Conservation (phyloP, 2,113 vertebrate genomes). For the Turdus rufiventris region DNA sequence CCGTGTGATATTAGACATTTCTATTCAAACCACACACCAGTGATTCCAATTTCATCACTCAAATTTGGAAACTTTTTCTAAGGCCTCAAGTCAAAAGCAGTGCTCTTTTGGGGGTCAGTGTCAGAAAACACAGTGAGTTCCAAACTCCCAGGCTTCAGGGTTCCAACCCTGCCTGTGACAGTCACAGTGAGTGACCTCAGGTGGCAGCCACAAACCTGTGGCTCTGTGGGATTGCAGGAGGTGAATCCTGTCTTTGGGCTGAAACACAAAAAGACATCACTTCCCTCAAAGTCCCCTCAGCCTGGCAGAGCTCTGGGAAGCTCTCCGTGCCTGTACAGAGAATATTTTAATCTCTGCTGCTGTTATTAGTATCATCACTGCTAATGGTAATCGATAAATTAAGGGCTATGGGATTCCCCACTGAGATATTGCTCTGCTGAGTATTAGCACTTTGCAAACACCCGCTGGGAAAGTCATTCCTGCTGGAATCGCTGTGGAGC, state of each 20-base stretch:
- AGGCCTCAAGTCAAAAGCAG: too few species aligned
- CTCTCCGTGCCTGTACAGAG: neutral
- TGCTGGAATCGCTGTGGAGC: neutral
- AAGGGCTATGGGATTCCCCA: neutral
- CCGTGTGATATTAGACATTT: too few species aligned
- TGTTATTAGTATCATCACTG: neutral
- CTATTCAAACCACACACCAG: too few species aligned
- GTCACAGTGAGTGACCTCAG: neutral
- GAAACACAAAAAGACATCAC: neutral
- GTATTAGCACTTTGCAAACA: neutral
- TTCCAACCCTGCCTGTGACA: fast-evolving
- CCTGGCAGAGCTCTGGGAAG: neutral
- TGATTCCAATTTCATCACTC: too few species aligned
- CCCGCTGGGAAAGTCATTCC: neutral
- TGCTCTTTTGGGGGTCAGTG: too few species aligned
- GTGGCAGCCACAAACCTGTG: neutral
- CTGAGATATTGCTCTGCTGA: fast-evolving
- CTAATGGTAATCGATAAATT: neutral
- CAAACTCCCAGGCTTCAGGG: too few species aligned
- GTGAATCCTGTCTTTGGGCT: neutral
- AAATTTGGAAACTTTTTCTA: too few species aligned
- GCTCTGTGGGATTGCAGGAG: neutral
- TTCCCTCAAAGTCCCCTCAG: neutral
- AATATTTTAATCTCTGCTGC: neutral
- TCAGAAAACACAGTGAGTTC: too few species aligned